Base-by-base conservation (phyloP, 2,113 vertebrate genomes). In the Callipepla californica region DNA sequence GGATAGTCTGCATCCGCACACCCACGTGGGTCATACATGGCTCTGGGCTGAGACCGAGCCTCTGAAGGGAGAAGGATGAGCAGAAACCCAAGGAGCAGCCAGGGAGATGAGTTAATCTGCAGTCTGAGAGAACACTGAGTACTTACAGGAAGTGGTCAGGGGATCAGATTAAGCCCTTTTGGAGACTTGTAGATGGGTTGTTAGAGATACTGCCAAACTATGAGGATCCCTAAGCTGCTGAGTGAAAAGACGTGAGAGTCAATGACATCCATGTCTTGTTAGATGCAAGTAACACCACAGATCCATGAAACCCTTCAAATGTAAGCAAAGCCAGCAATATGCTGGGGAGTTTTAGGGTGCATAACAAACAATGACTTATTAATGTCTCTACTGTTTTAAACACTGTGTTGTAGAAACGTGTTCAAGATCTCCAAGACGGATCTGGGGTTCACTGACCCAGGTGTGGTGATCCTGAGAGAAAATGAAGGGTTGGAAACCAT, bases 271-370 rank as follows among this genome's bases (percentile, higher is more conserved):
- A 6, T 36, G 21, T 7, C 57, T 38, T 4, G 3, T 22, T 4
- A 2, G 61, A 47, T 3, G 12, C 61, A 36, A 14, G 40, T 65
- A 67, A 62, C 44, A 8, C 34, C 15, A 38, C 15, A 0, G 16
- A 1, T 17, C 1, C 3, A 26, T 28, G 7, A 38, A 48, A 2
- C 0, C 0, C 48, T 11, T 5, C 4, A 8, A 10, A 1, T 28
- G 7, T 70, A 38, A 10, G 13, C 28, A 32, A 18, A n/a, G 58
- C 21, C 59, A 51, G 4, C 7, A 7, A 11, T 0, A 16, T 0
- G 0, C 0, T 13, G 20, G 4, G 4, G 38, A 18, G 59, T 0
- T 2, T 59, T 5, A 9, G 22, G 1, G 8, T 0, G 1, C 0
- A 0, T 13, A 7, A 7, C 17, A 25, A 47, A 16, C 18, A 30